Conservation (phyloP, 2,113 vertebrate species). For the Eudyptes chrysolophus region DNA sequence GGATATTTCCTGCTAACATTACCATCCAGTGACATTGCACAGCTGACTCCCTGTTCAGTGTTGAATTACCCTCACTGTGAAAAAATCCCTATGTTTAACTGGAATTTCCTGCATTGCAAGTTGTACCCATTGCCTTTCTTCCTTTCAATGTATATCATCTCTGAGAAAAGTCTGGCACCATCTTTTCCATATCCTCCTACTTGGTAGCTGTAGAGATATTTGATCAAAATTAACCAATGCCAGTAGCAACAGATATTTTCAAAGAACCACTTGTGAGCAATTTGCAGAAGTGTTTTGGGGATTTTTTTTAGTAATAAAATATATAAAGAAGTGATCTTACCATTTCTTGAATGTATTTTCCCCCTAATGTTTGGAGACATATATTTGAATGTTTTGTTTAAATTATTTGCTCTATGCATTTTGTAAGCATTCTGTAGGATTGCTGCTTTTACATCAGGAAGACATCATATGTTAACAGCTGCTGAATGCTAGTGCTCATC, state of each 20-base stretch:
- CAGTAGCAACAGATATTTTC: neutral
- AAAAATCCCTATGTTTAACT: neutral
- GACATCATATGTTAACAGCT: conserved; percentile 41
- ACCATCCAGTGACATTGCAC: neutral
- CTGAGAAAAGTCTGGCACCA: neutral
- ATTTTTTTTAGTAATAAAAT: conserved; percentile 14
- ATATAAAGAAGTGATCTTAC: neutral
- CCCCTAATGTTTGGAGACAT: neutral
- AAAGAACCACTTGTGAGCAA: neutral
- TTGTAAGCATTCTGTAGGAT: neutral
- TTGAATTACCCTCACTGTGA: neutral
- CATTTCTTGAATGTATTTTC: neutral
- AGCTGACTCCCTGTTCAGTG: neutral
- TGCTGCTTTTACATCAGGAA: conserved; percentile 32
- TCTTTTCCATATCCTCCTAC: neutral
- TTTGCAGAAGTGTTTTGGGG: neutral
- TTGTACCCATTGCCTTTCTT: neutral
- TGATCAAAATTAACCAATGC: conserved; percentile 1
- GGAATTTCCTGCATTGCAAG: neutral
- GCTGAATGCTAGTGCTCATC: neutral
- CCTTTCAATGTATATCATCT: neutral
- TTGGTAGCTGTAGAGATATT: neutral
- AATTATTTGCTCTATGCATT: neutral
- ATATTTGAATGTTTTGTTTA: neutral
- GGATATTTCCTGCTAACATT: neutral